Evolutionary conservation across 2,797 vertebrate species (phyloP).

Genomic region (Clarias fuscus): DNA sequence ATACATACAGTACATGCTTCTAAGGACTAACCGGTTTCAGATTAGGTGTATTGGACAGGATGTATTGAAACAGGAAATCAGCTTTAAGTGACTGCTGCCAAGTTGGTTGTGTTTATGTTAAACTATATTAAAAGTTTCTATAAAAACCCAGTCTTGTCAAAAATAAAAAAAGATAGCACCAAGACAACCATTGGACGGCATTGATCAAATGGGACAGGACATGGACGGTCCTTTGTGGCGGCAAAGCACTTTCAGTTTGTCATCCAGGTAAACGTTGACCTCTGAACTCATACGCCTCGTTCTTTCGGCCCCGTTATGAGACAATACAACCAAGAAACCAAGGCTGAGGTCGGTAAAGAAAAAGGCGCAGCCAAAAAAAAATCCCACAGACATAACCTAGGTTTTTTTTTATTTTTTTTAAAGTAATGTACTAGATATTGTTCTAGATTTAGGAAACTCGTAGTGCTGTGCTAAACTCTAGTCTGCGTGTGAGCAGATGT

Average conservation of each 20-base stretch:
- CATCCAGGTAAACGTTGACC: not conserved
- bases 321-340: not conserved
- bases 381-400: not conserved
- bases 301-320: not conserved
- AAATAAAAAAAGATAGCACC: not conserved
- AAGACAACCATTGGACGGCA: not conserved
- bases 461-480: constrained; percentile 17
- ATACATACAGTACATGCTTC: not conserved
- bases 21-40: not conserved
- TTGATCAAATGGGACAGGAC: not conserved
- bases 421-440: not conserved
- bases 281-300: not conserved
- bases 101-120: not conserved
- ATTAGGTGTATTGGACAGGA: constrained; percentile 4
- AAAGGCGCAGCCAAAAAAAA: not conserved
- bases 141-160: not conserved
- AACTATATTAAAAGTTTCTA: not conserved
- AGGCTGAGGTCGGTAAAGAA: not conserved
- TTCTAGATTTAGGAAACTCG: not conserved
- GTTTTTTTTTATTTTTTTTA: not conserved
- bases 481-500: constrained; percentile 59
- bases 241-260: not conserved
- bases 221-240: no score
- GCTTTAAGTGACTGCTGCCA: not conserved
- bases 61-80: not conserved